Base-by-base conservation (phyloP, 2,888 invertebrate genomes). In the Pseudococcus viburni region DNA sequence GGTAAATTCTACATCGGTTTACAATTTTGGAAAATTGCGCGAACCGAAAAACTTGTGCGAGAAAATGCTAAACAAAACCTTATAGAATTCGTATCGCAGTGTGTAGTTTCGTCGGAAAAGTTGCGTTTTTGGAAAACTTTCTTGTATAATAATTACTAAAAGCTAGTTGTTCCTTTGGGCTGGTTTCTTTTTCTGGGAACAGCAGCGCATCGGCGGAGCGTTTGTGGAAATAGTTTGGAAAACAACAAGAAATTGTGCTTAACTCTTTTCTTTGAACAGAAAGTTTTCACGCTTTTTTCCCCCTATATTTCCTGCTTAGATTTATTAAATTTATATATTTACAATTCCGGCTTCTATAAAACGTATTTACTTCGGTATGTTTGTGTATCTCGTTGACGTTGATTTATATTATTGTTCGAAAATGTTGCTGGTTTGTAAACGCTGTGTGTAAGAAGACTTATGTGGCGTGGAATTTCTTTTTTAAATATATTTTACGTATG, bases 81-180 rank as follows among this genome's bases (percentile, higher is more conserved):
- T 33, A 33, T 33, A 33, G 80, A 80, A 80, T 80, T 80, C 42
- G 42, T 33, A 33, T 33, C 80, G n/a, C 2, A 42, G 42, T 80
- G n/a, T 7, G 42, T n/a, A 15, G 9, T n/a, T 12, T 73, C 19
- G 26, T 73, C 1, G 26, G 15, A 15, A 80, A 80, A 80, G 80
- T 80, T 59, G 80, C 19, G 26, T 33, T 33, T 33, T 33, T 42
- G 80, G 42, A 42, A 80, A 80, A 80, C n/a, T 80, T 80, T 33
- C 80, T 80, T 80, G 80, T 80, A 80, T 80, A 80, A 80, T 80
- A 80, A 80, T 80, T 80, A 80, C 80, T n/a, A 80, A 80, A 80
- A 33, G 80, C 80, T 39, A 80, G 80, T 80, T 42, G 80, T 80
- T 80, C 80, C 42, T 80, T 80, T 42, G n/a, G 80, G 80, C 80